Percentiles rank a stretch among this genome's conserved stretches.
phyloP scores from a whole-genome alignment of 2,888 invertebrate genomes.

The Oscheius sp. region DNA sequence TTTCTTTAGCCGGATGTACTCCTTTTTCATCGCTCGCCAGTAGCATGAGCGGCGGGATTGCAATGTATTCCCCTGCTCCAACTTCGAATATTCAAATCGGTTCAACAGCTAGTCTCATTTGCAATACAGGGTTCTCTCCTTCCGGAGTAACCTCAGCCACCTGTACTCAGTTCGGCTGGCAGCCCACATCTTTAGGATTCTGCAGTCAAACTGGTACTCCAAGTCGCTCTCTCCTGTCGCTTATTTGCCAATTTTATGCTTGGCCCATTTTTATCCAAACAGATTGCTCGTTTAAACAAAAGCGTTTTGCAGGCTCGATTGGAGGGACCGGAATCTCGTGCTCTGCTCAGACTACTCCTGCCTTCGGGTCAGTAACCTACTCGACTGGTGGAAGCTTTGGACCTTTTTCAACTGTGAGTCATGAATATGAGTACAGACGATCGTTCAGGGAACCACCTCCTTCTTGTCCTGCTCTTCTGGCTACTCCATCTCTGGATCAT shows the following conservation, averaged over 20 bases:
- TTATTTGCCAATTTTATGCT: neutral
- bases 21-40: slow-evolving; percentile 44
- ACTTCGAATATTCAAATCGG: slow-evolving; percentile 47
- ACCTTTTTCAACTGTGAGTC: slow-evolving; percentile 24
- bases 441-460: slow-evolving; percentile 17
- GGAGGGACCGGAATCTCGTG: slow-evolving; percentile 28
- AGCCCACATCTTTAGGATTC: slow-evolving; percentile 45
- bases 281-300: neutral
- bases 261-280: neutral
- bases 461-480: slow-evolving; percentile 11
- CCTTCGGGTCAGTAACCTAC: slow-evolving; percentile 34
- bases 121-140: slow-evolving; percentile 49
- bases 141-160: slow-evolving; percentile 42
- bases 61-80: slow-evolving; percentile 45
- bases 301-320: neutral
- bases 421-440: neutral
- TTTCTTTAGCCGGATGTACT: slow-evolving; percentile 42
- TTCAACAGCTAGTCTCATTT: slow-evolving; percentile 51
- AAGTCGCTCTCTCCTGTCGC: neutral
- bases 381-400: slow-evolving; percentile 22
- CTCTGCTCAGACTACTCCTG: slow-evolving; percentile 11
- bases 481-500: neutral
- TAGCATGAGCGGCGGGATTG: slow-evolving; percentile 44
- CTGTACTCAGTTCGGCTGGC: slow-evolving; percentile 52
- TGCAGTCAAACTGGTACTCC: slow-evolving; percentile 35